Percentiles rank a stretch among this genome's conserved stretches.
These are phyloP conservation scores for Brachionus calyciflorus DNA, from an alignment of 1,140 invertebrate genomes.

Conservation along the genomic window DNA sequence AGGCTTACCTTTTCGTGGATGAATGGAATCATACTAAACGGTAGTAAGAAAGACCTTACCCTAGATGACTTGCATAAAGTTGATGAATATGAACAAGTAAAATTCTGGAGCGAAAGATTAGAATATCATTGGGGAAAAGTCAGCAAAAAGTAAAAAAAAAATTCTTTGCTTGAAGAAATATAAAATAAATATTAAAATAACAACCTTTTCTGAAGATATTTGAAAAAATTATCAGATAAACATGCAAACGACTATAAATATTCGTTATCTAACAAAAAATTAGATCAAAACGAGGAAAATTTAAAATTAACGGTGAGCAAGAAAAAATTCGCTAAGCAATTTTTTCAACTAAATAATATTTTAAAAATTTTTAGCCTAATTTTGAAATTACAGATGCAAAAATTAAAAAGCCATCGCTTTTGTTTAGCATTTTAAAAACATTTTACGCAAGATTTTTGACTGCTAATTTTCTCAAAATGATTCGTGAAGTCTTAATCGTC, in stretches of 20 bases:
- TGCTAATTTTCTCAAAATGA: slow-evolving; percentile 22
- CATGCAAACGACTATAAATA: neutral
- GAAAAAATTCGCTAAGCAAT: too few species aligned
- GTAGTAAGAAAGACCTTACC: neutral
- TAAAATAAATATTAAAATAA: too few species aligned
- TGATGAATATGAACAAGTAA: neutral
- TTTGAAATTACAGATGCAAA: neutral
- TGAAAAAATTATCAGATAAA: neutral
- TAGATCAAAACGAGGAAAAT: neutral
- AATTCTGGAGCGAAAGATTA: neutral
- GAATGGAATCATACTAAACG: slow-evolving; percentile 6
- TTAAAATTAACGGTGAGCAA: slow-evolving; percentile 1
- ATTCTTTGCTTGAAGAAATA: too few species aligned
- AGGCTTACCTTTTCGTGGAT: neutral
- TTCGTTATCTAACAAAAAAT: neutral
- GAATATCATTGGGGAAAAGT: neutral
- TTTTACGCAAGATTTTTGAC: slow-evolving; percentile 17
- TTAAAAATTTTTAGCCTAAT: neutral
- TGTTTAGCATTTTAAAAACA: neutral
- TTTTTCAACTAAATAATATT: neutral
- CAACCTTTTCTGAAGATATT: too few species aligned
- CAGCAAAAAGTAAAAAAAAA: neutral
- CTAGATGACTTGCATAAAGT: neutral
- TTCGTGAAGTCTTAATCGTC: neutral
- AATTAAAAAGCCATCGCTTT: slow-evolving; percentile 1